Percentiles rank a stretch among this genome's conserved stretches.
phyloP scores from a whole-genome alignment of 2,113 vertebrate species.

The Lota lota region DNA sequence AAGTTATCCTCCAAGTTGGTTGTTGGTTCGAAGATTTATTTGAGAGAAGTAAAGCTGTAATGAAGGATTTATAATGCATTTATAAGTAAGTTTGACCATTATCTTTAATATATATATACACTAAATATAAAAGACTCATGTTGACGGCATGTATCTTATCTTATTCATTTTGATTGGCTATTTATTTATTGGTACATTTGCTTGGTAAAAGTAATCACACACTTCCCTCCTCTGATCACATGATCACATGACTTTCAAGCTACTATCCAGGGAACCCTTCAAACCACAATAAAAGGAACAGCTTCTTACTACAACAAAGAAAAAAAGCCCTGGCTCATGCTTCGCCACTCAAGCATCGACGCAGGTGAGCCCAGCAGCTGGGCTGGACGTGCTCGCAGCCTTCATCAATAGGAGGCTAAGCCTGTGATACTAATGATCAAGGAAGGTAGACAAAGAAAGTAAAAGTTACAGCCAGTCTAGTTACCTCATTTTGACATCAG shows the following conservation, averaged over 20 bases:
- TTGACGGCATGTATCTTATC: no score
- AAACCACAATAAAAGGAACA: neutral
- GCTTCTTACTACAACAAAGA: neutral
- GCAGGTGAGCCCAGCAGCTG: slow-evolving; percentile 47
- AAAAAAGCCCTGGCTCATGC: slow-evolving; percentile 28
- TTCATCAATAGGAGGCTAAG: slow-evolving; percentile 63
- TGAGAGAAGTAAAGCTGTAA: no score
- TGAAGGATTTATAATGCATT: no score
- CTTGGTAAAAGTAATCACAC: no score
- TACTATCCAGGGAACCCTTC: neutral
- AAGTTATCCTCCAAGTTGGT: no score
- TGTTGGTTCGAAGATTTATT: no score
- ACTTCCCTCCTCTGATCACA: neutral
- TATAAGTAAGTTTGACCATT: no score
- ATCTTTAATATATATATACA: no score
- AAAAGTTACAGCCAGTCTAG: slow-evolving; percentile 26
- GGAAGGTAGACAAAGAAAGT: slow-evolving; percentile 31
- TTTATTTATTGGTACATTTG: no score
- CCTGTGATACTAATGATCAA: slow-evolving; percentile 52
- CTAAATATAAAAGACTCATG: no score
- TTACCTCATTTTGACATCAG: no score
- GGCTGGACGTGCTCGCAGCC: slow-evolving; percentile 48
- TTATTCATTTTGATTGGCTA: no score
- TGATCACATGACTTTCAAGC: neutral
- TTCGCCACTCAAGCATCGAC: slow-evolving; percentile 52